A percentile compares a stretch with the other conserved stretches of the same genome.
Evolutionary conservation across 2,113 vertebrate species (phyloP).

Genomic region (Indicator indicator): DNA sequence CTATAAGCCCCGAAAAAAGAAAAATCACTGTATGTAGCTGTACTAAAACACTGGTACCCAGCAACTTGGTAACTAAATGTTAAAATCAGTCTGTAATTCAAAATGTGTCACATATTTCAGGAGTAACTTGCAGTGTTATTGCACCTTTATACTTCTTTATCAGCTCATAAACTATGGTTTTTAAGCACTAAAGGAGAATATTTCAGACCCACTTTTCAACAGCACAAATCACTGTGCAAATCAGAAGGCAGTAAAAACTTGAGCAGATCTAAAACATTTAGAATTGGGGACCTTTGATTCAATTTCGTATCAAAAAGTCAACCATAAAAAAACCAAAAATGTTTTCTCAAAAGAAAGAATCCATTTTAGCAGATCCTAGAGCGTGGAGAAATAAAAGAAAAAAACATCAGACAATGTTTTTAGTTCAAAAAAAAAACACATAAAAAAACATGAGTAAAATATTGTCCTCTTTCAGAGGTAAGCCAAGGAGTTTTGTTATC

Average conservation of each 20-base stretch:
- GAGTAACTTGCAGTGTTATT: not conserved
- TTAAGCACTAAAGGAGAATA: not conserved
- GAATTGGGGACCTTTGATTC: not conserved
- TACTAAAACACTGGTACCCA: conserved; percentile 2
- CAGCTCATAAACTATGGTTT: not conserved
- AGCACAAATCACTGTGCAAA: not conserved
- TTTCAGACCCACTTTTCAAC: not conserved
- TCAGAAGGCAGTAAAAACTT: not conserved
- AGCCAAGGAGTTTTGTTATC: not conserved
- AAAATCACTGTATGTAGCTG: conserved; percentile 21
- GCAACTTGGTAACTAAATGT: not conserved
- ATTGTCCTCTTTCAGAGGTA: not conserved
- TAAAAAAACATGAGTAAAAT: not conserved
- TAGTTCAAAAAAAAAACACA: not conserved
- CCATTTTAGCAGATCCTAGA: not conserved
- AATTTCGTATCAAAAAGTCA: not conserved
- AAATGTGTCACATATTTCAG: not conserved
- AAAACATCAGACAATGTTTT: not conserved
- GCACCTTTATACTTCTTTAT: not conserved
- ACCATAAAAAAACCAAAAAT: not conserved
- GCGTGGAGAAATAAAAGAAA: not conserved
- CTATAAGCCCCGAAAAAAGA: conserved; percentile 23
- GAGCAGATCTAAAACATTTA: not conserved
- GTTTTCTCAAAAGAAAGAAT: not conserved
- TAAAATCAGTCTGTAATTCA: not conserved